phyloP scores from a whole-genome alignment of 1,140 invertebrate genomes.

The Akabosia matsudoensis region DNA sequence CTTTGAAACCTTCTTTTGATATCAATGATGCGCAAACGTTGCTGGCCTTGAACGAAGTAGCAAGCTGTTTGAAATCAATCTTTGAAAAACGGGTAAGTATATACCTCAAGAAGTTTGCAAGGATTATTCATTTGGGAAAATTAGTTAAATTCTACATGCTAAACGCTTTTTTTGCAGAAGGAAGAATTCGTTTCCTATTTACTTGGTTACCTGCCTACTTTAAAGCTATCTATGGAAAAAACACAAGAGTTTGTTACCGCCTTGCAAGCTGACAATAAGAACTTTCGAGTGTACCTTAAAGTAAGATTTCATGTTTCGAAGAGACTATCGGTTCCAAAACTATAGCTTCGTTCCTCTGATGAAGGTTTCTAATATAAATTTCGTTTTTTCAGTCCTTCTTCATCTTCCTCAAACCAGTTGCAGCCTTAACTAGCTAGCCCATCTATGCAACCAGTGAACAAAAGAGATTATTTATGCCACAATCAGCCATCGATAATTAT shows the following conservation, averaged over 20 bases:
- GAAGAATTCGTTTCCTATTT: conserved; percentile 55
- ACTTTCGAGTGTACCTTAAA: conserved; percentile 57
- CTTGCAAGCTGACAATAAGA: conserved; percentile 54
- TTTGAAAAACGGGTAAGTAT: conserved; percentile 52
- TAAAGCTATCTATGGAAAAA: conserved; percentile 51
- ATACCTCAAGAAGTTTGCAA: background rate
- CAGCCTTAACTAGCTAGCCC: background rate
- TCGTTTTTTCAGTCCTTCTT: background rate
- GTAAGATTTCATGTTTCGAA: conserved; percentile 45
- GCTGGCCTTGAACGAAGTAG: conserved; percentile 54
- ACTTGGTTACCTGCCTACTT: conserved; percentile 53
- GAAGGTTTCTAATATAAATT: background rate
- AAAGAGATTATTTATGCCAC: too few species aligned
- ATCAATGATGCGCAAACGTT: conserved; percentile 58
- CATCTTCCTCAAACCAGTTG: background rate
- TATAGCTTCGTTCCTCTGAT: background rate
- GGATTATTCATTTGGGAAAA: too few species aligned
- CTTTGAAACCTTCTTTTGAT: conserved; percentile 58
- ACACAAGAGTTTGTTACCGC: conserved; percentile 56
- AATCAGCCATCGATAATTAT: too few species aligned
- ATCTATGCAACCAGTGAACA: too few species aligned
- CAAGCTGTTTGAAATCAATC: conserved; percentile 53
- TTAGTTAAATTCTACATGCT: background rate
- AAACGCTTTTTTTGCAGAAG: conserved; percentile 49
- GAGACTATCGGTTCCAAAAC: background rate